Evolutionary conservation across 2,113 vertebrate species (phyloP).

Genomic region (Python bivittatus): DNA sequence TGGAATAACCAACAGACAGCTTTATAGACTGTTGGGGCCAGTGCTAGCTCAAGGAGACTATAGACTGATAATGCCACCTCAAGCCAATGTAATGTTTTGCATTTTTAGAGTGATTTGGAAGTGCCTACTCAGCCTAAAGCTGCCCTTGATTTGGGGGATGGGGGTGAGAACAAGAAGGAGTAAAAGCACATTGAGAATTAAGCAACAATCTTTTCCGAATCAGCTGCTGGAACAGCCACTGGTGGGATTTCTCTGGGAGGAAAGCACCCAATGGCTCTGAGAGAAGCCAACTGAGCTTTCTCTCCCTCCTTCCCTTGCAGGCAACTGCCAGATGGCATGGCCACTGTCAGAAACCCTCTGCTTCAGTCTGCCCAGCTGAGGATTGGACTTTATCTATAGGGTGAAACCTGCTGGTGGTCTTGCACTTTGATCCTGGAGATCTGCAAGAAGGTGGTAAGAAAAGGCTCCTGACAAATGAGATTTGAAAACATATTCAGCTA

Average conservation of each 20-base stretch:
- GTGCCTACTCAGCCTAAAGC: not conserved
- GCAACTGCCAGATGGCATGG: not conserved
- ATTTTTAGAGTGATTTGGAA: not conserved
- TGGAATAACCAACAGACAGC: not conserved
- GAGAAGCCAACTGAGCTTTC: not conserved
- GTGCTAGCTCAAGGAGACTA: not conserved
- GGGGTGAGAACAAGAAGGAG: not conserved
- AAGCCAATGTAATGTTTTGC: not conserved
- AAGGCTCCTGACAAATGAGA: not conserved
- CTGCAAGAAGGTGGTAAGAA: not conserved
- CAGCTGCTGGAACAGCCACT: not conserved
- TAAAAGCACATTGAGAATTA: not conserved
- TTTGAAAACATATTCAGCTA: not conserved
- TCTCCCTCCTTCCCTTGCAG: not conserved
- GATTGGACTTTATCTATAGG: not conserved
- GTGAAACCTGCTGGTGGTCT: not conserved
- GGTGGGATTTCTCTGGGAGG: not conserved
- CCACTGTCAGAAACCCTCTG: not conserved
- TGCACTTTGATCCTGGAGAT: not conserved
- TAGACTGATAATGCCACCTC: not conserved
- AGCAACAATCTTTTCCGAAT: not conserved
- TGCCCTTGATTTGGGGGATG: not conserved
- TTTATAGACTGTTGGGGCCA: not conserved
- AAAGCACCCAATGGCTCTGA: not conserved
- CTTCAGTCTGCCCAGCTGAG: not conserved